A percentile compares a stretch with the other conserved stretches of the same genome.
Evolutionary conservation across 2,888 invertebrate genomes (phyloP).

Genomic region (Napeogenes sylphis): DNA sequence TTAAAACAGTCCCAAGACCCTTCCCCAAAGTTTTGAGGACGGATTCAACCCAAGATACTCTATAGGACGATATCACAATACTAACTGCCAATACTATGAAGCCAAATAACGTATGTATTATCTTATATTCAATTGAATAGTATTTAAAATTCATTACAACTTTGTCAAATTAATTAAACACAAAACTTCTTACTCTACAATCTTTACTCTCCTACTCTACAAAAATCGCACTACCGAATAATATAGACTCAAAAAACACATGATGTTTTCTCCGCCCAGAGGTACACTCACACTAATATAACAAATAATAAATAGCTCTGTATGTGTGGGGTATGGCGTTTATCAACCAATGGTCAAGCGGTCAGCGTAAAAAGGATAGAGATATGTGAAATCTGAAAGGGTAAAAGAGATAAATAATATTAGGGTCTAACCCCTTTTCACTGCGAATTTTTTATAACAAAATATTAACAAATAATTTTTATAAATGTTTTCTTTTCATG

Average conservation of each 20-base stretch:
- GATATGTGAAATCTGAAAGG: constrained; percentile 21
- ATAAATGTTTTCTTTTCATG: too few species aligned
- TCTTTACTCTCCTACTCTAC: too few species aligned
- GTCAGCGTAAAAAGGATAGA: constrained; percentile 50
- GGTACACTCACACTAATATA: constrained; percentile 10
- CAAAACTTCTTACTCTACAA: not conserved
- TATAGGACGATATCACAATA: constrained; percentile 19
- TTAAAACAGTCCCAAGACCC: constrained; percentile 15
- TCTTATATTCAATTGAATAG: not conserved
- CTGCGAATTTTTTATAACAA: not conserved
- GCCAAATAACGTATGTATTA: not conserved
- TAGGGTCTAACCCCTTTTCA: constrained; percentile 6
- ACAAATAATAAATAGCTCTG: constrained; percentile 8
- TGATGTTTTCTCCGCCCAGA: constrained; percentile 17
- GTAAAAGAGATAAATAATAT: constrained; percentile 31
- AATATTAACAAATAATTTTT: constrained; percentile 19
- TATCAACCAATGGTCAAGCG: constrained; percentile 69
- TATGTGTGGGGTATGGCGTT: constrained; percentile 25
- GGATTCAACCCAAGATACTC: constrained; percentile 16
- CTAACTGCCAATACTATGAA: constrained; percentile 16
- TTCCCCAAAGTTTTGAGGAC: constrained; percentile 23
- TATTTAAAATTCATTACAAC: not conserved
- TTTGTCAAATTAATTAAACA: not conserved
- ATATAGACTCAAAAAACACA: not conserved
- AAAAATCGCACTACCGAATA: not conserved